Conservation (phyloP, 1,140 invertebrate species). For the Drosophila ercepeae region DNA sequence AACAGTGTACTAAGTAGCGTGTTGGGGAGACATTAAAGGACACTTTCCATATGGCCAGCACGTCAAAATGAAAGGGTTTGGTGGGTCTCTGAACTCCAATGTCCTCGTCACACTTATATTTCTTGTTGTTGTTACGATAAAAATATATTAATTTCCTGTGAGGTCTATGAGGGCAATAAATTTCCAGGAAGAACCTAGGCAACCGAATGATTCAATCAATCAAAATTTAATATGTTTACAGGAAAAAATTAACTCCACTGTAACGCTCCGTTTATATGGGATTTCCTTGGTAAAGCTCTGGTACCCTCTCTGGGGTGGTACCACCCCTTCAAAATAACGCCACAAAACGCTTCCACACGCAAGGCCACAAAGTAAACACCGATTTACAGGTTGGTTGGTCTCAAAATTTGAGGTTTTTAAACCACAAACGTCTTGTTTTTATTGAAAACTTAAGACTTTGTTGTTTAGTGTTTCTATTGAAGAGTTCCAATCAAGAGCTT, state of each 20-base stretch:
- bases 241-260: slow-evolving; percentile 5
- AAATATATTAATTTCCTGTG: too few relatives aligned
- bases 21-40: slow-evolving; percentile 44
- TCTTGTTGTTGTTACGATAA: not conserved
- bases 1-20: slow-evolving; percentile 33
- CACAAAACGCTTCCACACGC: slow-evolving; percentile 24
- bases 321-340: slow-evolving; percentile 13
- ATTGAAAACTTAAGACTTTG: not conserved
- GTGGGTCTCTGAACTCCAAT: slow-evolving; percentile 9
- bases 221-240: slow-evolving; percentile 11
- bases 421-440: not conserved
- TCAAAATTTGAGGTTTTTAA: not conserved
- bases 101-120: slow-evolving; percentile 33
- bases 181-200: slow-evolving; percentile 3
- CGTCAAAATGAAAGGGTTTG: too few relatives aligned
- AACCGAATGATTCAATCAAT: slow-evolving; percentile 35
- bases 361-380: slow-evolving; percentile 8
- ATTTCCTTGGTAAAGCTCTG: too few relatives aligned
- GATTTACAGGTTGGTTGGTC: not conserved
- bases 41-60: slow-evolving; percentile 26
- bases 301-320: too few relatives aligned
- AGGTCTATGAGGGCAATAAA: not conserved
- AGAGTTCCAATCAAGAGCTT: slow-evolving; percentile 3
- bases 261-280: not conserved
- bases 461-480: slow-evolving; percentile 23